Base-by-base conservation (phyloP, 2,888 invertebrate species). In the Caenorhabditis japonica region DNA sequence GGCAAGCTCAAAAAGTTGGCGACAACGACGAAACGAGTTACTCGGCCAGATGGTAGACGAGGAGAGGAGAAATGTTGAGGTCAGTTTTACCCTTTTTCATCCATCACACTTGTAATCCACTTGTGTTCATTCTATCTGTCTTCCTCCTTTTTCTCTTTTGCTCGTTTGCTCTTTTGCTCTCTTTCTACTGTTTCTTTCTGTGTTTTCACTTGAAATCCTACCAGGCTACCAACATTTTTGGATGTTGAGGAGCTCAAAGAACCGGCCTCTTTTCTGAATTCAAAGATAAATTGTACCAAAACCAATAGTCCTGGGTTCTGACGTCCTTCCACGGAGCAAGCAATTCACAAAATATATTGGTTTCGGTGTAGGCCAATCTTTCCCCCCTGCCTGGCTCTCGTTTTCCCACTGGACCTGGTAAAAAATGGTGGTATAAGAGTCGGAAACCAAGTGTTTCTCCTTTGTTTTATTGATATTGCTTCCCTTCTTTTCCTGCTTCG, bases 1-100 rank as follows among this genome's bases (percentile, higher is more conserved):
- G 94, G 91, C 92, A 83, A 94, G 93, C 87, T 94, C 93, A 88
- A 93, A 93, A 85, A 91, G 92, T 39, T 90, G 94, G 88, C 82
- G 84, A 41, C 91, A 92, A 64, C 92, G 94, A 82, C 92, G 93
- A 85, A 92, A 93, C 62, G 92, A 93, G 88, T 94, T 94, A 17
- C 91, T 94, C 78, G 92, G 92, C 81, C 90, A 94, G 86, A 96
- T 96, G 95, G 90, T 95, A 34, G 83, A 85, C 27, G 80, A 85
- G 23, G 85, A 86, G 52, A 69, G 73, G 36, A 53, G 76, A 23
- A 79, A 84, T 72, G 70, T 84, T 23, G 82, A 85, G 79, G 85
- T 82, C 36, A 30, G 55, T 49, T 19, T 47, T n/a, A n/a, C n/a
- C n/a, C n/a, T n/a, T n/a, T n/a, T n/a, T n/a, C n/a, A n/a, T n/a